Evolutionary conservation across 2,113 vertebrate species (phyloP).

Genomic region (Baryphthengus martii): DNA sequence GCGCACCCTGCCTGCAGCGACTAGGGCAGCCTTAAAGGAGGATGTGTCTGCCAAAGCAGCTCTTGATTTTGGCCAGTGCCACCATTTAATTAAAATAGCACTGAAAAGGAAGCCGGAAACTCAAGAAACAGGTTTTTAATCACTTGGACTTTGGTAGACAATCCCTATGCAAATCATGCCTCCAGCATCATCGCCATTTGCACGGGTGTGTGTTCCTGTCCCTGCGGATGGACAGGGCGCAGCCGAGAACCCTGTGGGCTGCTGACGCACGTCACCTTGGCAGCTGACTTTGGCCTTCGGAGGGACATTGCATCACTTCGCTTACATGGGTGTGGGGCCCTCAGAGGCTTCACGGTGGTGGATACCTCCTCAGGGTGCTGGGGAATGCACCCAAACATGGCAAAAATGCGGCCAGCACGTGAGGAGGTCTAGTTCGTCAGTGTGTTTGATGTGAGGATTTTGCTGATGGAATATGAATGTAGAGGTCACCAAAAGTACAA

Average conservation of each 20-base stretch:
- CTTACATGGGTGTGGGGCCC: rapidly evolving
- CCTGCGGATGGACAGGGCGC: rapidly evolving
- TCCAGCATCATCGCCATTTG: neutral
- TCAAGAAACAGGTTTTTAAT: constrained; percentile 32
- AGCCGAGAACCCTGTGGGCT: rapidly evolving
- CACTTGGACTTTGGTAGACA: neutral
- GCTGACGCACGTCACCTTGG: neutral
- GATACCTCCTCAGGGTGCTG: neutral
- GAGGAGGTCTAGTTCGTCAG: neutral
- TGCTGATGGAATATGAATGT: neutral
- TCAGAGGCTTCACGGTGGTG: neutral
- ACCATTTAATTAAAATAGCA: neutral
- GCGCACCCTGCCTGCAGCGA: neutral
- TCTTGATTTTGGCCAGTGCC: neutral
- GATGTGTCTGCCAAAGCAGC: constrained; percentile 3
- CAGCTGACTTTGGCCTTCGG: neutral
- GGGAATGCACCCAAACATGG: rapidly evolving
- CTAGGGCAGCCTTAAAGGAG: neutral
- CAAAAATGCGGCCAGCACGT: rapidly evolving
- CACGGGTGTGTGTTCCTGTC: neutral
- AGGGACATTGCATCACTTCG: rapidly evolving
- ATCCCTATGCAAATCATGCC: constrained; percentile 3
- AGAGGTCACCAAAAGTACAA: neutral
- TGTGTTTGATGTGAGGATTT: neutral
- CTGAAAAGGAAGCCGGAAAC: constrained; percentile 44